Conservation (phyloP, 1,140 invertebrate species). For the Brachionus plicatilis region DNA sequence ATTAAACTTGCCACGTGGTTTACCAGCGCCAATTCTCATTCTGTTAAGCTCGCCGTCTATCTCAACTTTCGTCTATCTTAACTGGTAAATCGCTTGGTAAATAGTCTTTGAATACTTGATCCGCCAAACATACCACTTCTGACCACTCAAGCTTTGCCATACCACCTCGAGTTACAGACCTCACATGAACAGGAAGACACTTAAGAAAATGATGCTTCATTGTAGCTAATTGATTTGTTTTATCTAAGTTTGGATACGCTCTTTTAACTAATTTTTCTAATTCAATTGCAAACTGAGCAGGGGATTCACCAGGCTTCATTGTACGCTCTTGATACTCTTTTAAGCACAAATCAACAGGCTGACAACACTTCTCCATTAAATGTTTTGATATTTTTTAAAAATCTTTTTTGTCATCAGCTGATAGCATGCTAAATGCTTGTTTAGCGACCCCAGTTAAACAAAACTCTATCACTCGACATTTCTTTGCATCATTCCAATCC, state of each 20-base stretch:
- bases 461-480: neutral
- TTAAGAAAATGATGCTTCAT: neutral
- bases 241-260: neutral
- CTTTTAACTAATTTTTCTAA: neutral
- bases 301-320: neutral
- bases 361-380: neutral
- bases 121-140: neutral
- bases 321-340: neutral
- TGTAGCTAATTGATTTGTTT: neutral
- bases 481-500: neutral
- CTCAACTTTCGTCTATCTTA: neutral
- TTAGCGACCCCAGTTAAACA: neutral
- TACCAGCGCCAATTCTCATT: neutral
- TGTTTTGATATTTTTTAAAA: neutral
- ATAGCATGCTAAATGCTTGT: neutral
- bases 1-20: neutral
- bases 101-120: neutral
- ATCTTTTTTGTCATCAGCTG: neutral
- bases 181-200: neutral
- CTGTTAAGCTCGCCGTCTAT: neutral
- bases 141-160: neutral
- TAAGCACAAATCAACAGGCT: neutral
- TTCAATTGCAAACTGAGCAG: neutral
- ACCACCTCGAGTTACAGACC: neutral
- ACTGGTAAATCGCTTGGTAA: neutral